Evolutionary conservation across 1,140 invertebrate genomes (phyloP), one percentile per base, ranked within the genome.

Genomic region (silkworm (Bombyx mori)): DNA sequence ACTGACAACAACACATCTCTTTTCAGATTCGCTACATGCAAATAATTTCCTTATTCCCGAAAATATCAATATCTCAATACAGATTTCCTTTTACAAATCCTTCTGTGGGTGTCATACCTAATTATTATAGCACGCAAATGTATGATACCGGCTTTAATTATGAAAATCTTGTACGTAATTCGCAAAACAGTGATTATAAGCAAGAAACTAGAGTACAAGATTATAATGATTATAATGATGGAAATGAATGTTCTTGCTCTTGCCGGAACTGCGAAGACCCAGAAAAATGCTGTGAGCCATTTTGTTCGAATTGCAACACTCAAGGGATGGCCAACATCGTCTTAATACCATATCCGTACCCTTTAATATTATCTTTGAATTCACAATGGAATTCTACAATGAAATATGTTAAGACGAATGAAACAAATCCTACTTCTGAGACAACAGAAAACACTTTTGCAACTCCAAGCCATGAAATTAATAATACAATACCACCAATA

Each of bases 291-390:
- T 82, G 79, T 57, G 58, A 44, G 50, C 56, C 63, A 45, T 53
- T 61, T 7, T 82, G 79, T 52, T 55, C 44, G 9, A 66, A 68
- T 48, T 79, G 74, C 48, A 46, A 56, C 26, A 9, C 8, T 42
- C 35, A 47, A 46, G 51, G 47, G 58, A 63, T 43, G 50, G 44
- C 60, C 8, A 75, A 58, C 8, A 56, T 66, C 35, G 45, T 77
- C 1, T 67, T 71, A 35, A 44, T 77, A 8, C 69, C 71, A 6
- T 74, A 69, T 44, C 76, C 75, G 1, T 81, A 77, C 57, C 69
- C 71, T 18, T 18, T 71, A 22, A 45, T 65, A 8, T 26, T 80
- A 57, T 45, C 73, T 45, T 35, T 35, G 26, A 35, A 35, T 35
- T 35, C 26, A 35, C 26, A 35, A 35, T 35, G 26, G 2, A 35